Conservation (phyloP, 2,113 vertebrate species). For the Stomatorhinus ivindoensis region DNA sequence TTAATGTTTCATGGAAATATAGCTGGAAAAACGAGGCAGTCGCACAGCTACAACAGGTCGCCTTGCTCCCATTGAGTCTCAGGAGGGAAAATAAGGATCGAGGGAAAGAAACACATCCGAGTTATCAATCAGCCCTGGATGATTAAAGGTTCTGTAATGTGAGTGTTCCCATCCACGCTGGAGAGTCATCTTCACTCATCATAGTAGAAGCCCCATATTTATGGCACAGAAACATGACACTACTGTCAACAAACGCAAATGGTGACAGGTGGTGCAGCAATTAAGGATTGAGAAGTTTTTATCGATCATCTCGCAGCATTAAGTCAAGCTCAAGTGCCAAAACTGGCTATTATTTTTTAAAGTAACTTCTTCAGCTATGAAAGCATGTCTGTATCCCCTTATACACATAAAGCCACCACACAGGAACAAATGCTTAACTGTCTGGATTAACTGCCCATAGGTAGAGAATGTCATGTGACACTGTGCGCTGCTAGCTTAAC, state of each 20-base stretch:
- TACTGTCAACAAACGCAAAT: background rate
- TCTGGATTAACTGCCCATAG: background rate
- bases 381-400: background rate
- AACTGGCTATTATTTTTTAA: background rate
- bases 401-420: background rate
- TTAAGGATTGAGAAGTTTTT: background rate
- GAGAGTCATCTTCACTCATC: background rate
- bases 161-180: background rate
- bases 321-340: background rate
- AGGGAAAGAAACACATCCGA: background rate
- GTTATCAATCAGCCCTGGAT: background rate
- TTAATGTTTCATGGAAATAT: slow-evolving; percentile 1
- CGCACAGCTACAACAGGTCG: background rate
- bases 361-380: background rate
- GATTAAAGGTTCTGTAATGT: background rate
- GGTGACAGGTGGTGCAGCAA: background rate
- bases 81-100: background rate
- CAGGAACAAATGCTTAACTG: background rate
- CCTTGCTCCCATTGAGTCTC: background rate
- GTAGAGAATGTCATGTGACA: background rate
- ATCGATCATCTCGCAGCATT: background rate
- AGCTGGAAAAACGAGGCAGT: background rate
- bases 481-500: background rate
- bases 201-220: background rate
- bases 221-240: background rate